Evolutionary conservation across 2,888 invertebrate genomes (phyloP).

Genomic region (Pantelozetes paolii): DNA sequence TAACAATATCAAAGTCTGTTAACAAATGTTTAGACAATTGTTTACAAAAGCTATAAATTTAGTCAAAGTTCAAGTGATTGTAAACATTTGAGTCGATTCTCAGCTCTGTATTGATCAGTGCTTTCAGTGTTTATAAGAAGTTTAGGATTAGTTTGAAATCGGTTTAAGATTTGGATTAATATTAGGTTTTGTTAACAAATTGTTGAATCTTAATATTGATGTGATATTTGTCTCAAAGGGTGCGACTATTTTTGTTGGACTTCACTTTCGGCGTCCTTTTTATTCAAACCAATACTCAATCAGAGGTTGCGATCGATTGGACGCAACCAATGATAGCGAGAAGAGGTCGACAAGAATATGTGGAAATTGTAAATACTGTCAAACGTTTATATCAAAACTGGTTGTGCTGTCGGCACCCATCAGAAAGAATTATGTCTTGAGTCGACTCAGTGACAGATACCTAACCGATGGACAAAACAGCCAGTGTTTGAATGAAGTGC

Average conservation of each 20-base stretch:
- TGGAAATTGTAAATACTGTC: conserved; percentile 9
- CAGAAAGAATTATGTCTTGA: conserved; percentile 4
- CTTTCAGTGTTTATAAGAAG: too few species aligned
- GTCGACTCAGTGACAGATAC: neutral
- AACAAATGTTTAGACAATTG: too few species aligned
- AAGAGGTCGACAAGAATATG: neutral
- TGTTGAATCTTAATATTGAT: too few species aligned
- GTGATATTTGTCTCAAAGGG: neutral
- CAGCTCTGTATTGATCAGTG: too few species aligned
- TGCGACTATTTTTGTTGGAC: conserved; percentile 8
- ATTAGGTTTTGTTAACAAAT: too few species aligned
- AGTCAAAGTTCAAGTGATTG: too few species aligned
- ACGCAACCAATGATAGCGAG: neutral
- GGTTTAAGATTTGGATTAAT: too few species aligned
- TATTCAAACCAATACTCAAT: neutral
- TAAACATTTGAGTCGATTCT: too few species aligned
- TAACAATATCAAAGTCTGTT: too few species aligned
- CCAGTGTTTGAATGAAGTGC: neutral
- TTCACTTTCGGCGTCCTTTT: neutral
- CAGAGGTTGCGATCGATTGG: neutral
- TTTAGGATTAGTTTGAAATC: too few species aligned
- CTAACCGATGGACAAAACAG: neutral
- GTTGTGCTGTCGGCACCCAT: neutral
- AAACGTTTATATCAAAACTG: neutral
- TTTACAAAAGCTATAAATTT: too few species aligned